Conservation (phyloP, 2,113 vertebrate species). For the Turnix velox region DNA sequence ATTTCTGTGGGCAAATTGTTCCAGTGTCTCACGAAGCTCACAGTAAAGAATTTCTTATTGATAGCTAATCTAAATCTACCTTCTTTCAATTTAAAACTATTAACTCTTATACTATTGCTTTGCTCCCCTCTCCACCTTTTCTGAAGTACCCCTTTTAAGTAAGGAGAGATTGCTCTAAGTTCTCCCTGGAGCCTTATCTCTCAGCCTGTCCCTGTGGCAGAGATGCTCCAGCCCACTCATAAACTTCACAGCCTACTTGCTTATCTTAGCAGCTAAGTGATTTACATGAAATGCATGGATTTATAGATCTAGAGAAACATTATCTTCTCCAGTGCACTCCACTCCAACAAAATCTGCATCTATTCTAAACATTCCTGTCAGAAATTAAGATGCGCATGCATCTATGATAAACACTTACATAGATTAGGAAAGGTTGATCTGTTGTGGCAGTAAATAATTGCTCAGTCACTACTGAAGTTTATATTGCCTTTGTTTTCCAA, state of each 20-base stretch:
- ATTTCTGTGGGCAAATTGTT: neutral
- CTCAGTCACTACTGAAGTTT: neutral
- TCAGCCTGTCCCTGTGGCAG: neutral
- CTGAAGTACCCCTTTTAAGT: neutral
- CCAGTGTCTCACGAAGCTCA: neutral
- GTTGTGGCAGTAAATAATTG: neutral
- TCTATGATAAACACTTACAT: neutral
- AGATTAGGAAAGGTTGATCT: neutral
- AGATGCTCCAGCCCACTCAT: neutral
- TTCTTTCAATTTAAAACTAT: neutral
- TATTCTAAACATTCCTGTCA: neutral
- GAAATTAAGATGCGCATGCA: neutral
- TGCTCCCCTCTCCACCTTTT: neutral
- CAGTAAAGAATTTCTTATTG: neutral
- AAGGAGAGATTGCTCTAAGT: neutral
- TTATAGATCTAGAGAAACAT: neutral
- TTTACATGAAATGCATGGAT: neutral
- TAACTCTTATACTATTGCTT: neutral
- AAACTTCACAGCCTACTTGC: neutral
- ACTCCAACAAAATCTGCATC: neutral
- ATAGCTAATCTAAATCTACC: neutral
- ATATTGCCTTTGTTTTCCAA: neutral
- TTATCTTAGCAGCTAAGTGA: neutral
- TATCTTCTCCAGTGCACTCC: neutral
- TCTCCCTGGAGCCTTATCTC: neutral